Base-by-base conservation (phyloP, 1,140 invertebrate genomes). In the Musca vetustissima region DNA sequence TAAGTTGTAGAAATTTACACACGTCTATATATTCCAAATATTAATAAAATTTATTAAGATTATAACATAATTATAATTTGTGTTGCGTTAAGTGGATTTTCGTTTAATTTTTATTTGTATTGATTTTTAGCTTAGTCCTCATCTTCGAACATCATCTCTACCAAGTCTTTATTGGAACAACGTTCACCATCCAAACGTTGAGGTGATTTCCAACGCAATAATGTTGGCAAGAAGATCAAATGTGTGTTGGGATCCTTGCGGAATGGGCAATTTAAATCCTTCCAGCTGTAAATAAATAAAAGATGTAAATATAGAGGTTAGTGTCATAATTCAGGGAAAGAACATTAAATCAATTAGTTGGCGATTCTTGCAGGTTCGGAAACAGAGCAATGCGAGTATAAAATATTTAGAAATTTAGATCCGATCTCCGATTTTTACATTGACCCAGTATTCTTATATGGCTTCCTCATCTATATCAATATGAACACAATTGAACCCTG, bases 181-280 rank as follows among this genome's bases (percentile, higher is more conserved):
- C 91, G 86, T 66, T 88, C 86, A 25, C 91, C 91, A 79, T 91
- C 89, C 11, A 93, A 76, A 67, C 88, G 87, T 76, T 92, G 89
- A 1, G 90, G 89, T 2, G 87, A 87, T 72, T 88, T 88, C 91
- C 91, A 93, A 76, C 84, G 85, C 28, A 89, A 81, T 14, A 94
- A 76, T 1, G 92, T 93, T 1, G 92, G 92, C 52, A 94, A 83
- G 19, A 90, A 89, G 71, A 89, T 86, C 50, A 93, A 78, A 73
- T 87, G 87, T 1, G 88, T 88, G 50, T 86, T 86, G 53, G 83
- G 74, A 78, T 93, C 88, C 57, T 88, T 91, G 64, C 91, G 85
- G 76, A 93, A 93, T 28, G 90, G 87, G 77, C 90, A 91, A 11
- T 89, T 87, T 59, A 81, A 83, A 80, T 92, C 86, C 82, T 92